A percentile compares a stretch with the other conserved stretches of the same genome.
phyloP scores from a whole-genome alignment of 2,888 invertebrate genomes.

The Tenthredo distinguenda region DNA sequence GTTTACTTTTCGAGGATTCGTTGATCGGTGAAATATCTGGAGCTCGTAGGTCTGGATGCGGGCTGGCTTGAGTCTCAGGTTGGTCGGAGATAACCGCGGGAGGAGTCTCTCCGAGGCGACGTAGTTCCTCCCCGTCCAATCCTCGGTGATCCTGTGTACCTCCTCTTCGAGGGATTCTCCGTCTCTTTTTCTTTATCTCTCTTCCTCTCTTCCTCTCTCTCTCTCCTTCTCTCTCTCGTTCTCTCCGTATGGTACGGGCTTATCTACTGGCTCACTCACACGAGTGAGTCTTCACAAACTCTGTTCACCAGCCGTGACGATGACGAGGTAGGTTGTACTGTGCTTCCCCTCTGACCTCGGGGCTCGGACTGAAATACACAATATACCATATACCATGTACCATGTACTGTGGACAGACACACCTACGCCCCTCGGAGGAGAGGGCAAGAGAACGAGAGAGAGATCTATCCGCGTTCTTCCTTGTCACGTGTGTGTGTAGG shows the following conservation, averaged over 20 bases:
- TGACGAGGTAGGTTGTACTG: constrained; percentile 2
- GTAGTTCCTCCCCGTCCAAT: constrained; percentile 68
- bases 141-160: constrained; percentile 69
- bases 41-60: not conserved
- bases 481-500: not conserved
- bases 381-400: not conserved
- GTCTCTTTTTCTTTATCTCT: constrained; percentile 45
- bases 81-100: constrained; percentile 73
- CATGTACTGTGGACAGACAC: constrained; percentile 18
- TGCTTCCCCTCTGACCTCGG: constrained; percentile 40
- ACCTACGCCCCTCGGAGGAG: constrained; percentile 40
- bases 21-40: constrained; percentile 3
- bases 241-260: constrained; percentile 44
- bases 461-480: constrained; percentile 11
- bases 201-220: constrained; percentile 37
- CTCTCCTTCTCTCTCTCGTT: constrained; percentile 46
- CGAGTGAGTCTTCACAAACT: constrained; percentile 35
- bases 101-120: constrained; percentile 70
- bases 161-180: constrained; percentile 57
- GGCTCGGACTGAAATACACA: constrained; percentile 19
- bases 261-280: constrained; percentile 52
- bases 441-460: constrained; percentile 25
- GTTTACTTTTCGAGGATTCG: constrained; percentile 52
- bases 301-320: constrained; percentile 31
- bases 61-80: constrained; percentile 59